phyloP scores from a whole-genome alignment of 1,140 invertebrate species.

The Brachionus plicatilis region DNA sequence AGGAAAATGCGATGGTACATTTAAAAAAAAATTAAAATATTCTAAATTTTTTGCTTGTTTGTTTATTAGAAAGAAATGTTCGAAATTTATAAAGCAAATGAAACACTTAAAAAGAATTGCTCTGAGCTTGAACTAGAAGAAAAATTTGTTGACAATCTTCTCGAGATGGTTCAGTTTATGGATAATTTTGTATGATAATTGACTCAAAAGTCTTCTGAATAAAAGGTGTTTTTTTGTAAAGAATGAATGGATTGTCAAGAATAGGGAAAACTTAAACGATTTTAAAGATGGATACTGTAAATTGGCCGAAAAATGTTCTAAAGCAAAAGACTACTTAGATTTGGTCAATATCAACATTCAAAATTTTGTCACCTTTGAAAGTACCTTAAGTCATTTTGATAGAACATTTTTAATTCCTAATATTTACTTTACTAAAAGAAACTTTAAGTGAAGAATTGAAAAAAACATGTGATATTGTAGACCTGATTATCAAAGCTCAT shows the following conservation, averaged over 20 bases:
- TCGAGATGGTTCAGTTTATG: conserved; percentile 30
- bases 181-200: neutral
- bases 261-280: neutral
- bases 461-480: conserved; percentile 11
- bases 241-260: conserved; percentile 16
- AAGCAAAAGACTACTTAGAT: conserved; percentile 28
- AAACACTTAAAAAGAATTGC: conserved; percentile 15
- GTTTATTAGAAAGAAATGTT: neutral
- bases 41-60: neutral
- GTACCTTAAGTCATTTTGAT: neutral
- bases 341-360: neutral
- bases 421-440: neutral
- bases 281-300: neutral
- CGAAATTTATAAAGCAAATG: conserved; percentile 19
- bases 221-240: neutral
- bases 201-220: neutral
- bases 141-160: conserved; percentile 15
- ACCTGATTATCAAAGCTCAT: neutral
- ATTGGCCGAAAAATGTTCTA: conserved; percentile 4
- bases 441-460: neutral
- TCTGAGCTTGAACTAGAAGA: conserved; percentile 14
- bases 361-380: neutral
- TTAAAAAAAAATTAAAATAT: neutral
- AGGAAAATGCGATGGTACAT: neutral
- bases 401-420: too few relatives aligned